Evolutionary conservation across 2,113 vertebrate species (phyloP), one percentile per base, ranked within the genome.

Genomic region (Baryphthengus martii): DNA sequence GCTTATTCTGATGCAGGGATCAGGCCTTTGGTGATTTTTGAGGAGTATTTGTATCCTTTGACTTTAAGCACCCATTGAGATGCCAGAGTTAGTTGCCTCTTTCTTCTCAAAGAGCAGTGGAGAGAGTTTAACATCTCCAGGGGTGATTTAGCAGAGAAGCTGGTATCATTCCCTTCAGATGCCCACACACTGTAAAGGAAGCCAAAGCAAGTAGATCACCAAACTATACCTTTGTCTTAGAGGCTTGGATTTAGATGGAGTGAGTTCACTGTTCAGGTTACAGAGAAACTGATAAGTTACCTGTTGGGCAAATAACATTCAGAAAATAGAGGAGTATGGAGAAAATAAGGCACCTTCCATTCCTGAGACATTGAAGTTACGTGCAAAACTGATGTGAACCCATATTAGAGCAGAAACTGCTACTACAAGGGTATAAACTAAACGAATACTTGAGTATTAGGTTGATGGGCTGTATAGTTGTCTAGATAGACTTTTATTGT

Each of bases 401-500:
- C 2, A 0, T 45, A 42, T 56, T 44, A 45, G 6, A 2, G 4
- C 6, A 59, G 70, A 59, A 94, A 52, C 23, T 49, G 21, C 20
- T 80, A 6, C 50, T 82, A 29, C 2, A 9, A 59, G 31, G 55
- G 13, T 31, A 24, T 63, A 47, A 80, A 72, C 5, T 40, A 29
- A 81, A 53, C n/a, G 13, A 75, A 35, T 25, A 17, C 11, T 71
- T 82, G 45, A 11, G 10, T 44, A 50, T 80, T n/a, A 72, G 73
- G 44, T 39, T 62, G 49, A 39, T 61, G n/a, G 58, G 39, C 39
- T 68, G 35, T 47, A 13, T 47, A 65, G 55, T 65, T 86, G 68
- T 71, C 63, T 81, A 84, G 56, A 35, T 65, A 89, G 92, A 81
- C 37, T 88, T 88, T 71, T 85, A 67, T 63, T 93, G 47, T 44